A percentile compares a stretch with the other conserved stretches of the same genome.
phyloP scores from a whole-genome alignment of 2,888 invertebrate species.

The Mesorhabditis sp. region DNA sequence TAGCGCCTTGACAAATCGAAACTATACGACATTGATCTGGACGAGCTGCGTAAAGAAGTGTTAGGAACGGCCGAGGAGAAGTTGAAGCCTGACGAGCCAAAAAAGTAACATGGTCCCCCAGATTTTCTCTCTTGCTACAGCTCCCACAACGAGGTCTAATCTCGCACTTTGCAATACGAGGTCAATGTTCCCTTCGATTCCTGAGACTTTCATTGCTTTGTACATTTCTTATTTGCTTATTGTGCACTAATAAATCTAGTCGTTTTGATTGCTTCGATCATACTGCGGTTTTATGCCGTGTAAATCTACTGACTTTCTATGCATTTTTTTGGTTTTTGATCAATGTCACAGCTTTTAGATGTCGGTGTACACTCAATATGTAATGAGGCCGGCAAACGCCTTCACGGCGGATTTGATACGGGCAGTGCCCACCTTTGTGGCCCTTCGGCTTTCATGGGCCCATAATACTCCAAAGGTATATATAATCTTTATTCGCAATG shows the following conservation, averaged over 20 bases:
- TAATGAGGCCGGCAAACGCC: conserved; percentile 41
- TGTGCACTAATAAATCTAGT: too few relatives aligned
- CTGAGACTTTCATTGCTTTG: too few relatives aligned
- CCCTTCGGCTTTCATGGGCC: conserved; percentile 51
- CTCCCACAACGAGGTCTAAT: too few relatives aligned
- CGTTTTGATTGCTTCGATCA: too few relatives aligned
- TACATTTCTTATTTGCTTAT: too few relatives aligned
- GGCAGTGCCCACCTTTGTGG: conserved; percentile 45
- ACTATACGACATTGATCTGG: conserved; percentile 57
- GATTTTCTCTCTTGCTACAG: too few relatives aligned
- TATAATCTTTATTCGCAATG: not conserved
- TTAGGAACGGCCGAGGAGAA: conserved; percentile 51
- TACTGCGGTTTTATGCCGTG: too few relatives aligned
- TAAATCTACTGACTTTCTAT: too few relatives aligned
- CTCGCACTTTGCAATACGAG: too few relatives aligned
- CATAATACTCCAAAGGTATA: conserved; percentile 39
- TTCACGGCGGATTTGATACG: conserved; percentile 32
- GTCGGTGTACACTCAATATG: conserved; percentile 4
- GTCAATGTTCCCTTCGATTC: too few relatives aligned
- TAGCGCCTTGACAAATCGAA: conserved; percentile 42
- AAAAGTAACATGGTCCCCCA: too few relatives aligned
- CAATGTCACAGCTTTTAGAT: conserved; percentile 15
- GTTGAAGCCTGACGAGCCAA: conserved; percentile 14
- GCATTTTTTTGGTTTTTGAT: not conserved
- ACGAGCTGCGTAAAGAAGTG: conserved; percentile 57